A percentile compares a stretch with the other conserved stretches of the same genome.
phyloP scores from a whole-genome alignment of 2,113 vertebrate genomes.

The Rattus rattus region DNA sequence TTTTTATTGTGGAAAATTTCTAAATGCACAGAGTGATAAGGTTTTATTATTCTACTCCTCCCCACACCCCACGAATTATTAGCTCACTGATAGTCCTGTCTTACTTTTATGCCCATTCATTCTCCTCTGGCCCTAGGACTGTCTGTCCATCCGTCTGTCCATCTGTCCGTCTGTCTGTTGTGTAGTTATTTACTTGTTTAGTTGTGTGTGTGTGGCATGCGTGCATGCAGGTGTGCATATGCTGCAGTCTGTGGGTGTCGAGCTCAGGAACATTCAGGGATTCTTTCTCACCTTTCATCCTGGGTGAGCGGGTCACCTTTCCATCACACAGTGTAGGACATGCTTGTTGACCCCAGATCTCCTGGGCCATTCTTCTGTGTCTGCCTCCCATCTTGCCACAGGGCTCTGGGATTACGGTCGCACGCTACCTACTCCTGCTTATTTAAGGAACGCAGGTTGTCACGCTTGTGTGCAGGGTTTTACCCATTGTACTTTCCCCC shows the following conservation, averaged over 20 bases:
- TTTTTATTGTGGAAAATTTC: conserved; percentile 51
- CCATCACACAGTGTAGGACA: neutral
- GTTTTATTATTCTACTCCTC: neutral
- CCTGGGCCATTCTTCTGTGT: neutral
- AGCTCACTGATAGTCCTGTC: neutral
- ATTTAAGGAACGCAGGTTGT: neutral
- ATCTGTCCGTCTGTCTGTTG: neutral
- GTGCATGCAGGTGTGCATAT: neutral
- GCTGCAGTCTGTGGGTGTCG: neutral
- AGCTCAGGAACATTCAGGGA: neutral
- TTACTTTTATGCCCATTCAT: neutral
- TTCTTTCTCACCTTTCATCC: neutral
- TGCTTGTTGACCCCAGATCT: neutral
- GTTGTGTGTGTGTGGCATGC: neutral
- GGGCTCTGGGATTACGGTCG: neutral
- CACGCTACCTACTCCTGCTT: neutral
- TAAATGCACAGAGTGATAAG: neutral
- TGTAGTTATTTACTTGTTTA: neutral
- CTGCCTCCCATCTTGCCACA: neutral
- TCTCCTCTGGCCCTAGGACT: neutral
- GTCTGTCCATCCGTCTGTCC: too few species aligned
- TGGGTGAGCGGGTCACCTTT: neutral
- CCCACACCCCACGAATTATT: neutral
- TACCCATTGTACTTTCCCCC: neutral
- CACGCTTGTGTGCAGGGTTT: neutral